A percentile compares a stretch with the other conserved stretches of the same genome.
phyloP scores from a whole-genome alignment of 2,113 vertebrate species.

The Chlamydotis undulata region DNA sequence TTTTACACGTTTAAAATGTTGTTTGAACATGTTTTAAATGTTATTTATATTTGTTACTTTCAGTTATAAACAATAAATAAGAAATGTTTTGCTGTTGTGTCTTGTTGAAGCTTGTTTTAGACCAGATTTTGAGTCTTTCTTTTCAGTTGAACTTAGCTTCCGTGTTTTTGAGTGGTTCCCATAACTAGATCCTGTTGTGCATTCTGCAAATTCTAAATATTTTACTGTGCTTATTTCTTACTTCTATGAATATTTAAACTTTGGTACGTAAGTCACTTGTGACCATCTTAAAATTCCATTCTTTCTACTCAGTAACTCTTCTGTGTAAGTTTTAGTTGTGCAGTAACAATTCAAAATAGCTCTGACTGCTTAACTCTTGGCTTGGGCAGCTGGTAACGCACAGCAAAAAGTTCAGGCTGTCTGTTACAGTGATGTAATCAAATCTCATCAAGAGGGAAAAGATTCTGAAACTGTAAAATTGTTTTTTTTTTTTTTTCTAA shows the following conservation, averaged over 20 bases:
- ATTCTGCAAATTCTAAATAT: background rate
- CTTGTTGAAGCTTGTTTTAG: slow-evolving; percentile 9
- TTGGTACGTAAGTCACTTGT: background rate
- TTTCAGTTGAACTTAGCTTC: background rate
- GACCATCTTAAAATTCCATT: background rate
- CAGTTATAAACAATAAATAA: background rate
- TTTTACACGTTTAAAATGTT: background rate
- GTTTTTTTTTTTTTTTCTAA: background rate
- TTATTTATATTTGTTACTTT: slow-evolving; percentile 19
- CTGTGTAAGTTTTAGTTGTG: background rate
- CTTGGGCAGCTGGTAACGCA: background rate
- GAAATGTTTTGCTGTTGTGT: background rate
- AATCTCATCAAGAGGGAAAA: background rate
- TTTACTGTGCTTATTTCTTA: background rate
- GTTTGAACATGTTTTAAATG: background rate
- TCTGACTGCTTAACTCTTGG: background rate
- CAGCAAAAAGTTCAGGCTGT: background rate
- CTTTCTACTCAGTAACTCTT: background rate
- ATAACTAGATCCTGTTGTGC: background rate
- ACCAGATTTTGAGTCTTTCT: background rate
- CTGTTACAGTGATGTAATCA: background rate
- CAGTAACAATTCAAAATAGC: background rate
- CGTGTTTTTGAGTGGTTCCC: background rate
- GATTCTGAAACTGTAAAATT: background rate
- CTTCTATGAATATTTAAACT: background rate